Percentiles rank a stretch among this genome's conserved stretches.
phyloP scores from a whole-genome alignment of 2,797 vertebrate genomes.

The Girardinus metallicus region DNA sequence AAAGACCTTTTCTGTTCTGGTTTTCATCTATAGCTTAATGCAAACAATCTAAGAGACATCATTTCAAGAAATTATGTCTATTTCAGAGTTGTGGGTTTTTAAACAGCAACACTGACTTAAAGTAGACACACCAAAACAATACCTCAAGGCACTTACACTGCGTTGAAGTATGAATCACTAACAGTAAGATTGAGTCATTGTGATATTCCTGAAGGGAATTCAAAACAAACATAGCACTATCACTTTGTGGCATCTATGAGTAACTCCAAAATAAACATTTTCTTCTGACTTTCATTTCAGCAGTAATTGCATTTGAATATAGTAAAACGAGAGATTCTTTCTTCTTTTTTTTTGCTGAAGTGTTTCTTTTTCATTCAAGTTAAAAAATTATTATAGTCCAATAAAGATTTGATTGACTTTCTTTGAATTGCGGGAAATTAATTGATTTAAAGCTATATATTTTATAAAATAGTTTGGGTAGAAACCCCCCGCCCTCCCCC shows the following conservation, averaged over 20 bases:
- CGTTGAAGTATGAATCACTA: constrained; percentile 42
- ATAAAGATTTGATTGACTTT: background rate
- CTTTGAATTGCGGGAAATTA: background rate
- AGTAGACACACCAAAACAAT: constrained; percentile 38
- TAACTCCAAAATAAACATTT: constrained; percentile 53
- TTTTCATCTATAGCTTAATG: constrained; percentile 20
- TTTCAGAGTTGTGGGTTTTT: constrained; percentile 32
- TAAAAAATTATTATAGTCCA: background rate
- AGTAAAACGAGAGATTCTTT: constrained; percentile 28
- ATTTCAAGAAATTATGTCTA: constrained; percentile 23
- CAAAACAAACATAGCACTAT: constrained; percentile 51
- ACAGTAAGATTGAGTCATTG: constrained; percentile 56
- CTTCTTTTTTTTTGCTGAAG: background rate
- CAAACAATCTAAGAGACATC: constrained; percentile 10
- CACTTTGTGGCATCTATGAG: constrained; percentile 42
- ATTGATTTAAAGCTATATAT: background rate
- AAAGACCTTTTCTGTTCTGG: constrained; percentile 7
- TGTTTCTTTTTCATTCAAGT: background rate
- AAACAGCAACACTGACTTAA: constrained; percentile 33
- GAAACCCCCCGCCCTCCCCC: background rate
- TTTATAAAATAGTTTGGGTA: background rate
- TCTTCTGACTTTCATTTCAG: constrained; percentile 25
- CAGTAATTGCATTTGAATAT: constrained; percentile 46
- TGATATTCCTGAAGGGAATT: constrained; percentile 31
- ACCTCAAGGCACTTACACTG: constrained; percentile 38